Conservation (phyloP, 2,888 invertebrate genomes). For the Drosophila bunnanda region DNA sequence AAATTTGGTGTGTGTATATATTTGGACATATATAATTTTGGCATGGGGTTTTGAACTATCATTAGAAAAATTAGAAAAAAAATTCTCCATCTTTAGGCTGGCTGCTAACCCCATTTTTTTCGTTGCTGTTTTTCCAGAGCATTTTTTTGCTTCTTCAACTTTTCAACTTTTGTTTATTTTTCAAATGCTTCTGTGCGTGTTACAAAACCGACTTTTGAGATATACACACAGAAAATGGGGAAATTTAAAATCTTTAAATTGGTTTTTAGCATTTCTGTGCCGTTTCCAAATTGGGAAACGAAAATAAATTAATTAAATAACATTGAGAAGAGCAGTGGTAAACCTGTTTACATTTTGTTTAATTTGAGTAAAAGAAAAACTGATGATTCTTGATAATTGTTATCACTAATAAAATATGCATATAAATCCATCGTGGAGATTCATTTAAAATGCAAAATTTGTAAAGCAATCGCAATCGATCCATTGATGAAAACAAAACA, state of each 20-base stretch:
- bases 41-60: constrained; percentile 12
- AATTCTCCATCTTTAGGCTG: constrained; percentile 6
- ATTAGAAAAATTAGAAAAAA: no score
- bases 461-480: neutral
- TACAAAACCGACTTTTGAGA: constrained; percentile 33
- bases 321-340: neutral
- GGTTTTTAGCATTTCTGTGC: neutral
- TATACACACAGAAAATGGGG: constrained; percentile 13
- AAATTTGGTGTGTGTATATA: constrained; percentile 13
- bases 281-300: constrained; percentile 8
- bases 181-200: neutral
- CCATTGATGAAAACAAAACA: constrained; percentile 12
- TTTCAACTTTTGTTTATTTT: constrained; percentile 34
- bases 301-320: neutral
- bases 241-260: constrained; percentile 9
- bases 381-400: no score
- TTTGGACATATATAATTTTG: constrained; percentile 18
- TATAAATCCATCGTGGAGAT: neutral
- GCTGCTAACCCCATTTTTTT: constrained; percentile 18
- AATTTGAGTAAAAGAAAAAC: no score
- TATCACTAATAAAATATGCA: neutral
- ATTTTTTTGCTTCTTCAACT: neutral
- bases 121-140: constrained; percentile 10
- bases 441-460: constrained; percentile 3
- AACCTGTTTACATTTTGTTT: no score